Conservation (phyloP, 2,888 invertebrate genomes). For the Dicyrtoma fusca region DNA sequence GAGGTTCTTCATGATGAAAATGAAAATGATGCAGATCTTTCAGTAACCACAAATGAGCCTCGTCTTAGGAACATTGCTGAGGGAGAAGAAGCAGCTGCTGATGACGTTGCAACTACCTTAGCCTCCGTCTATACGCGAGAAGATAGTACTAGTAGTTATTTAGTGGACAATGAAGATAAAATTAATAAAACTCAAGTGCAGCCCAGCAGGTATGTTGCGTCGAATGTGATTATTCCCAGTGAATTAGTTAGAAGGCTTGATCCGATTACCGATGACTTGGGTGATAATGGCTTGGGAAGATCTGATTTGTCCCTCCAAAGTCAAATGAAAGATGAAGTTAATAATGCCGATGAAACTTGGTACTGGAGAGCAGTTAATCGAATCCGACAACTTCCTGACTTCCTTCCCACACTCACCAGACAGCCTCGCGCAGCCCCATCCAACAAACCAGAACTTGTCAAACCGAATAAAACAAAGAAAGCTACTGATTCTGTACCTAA, state of each 20-base stretch:
- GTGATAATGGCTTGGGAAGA: constrained; percentile 19
- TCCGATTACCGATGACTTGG: constrained; percentile 43
- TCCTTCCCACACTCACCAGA: constrained; percentile 16
- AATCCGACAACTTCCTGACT: constrained; percentile 37
- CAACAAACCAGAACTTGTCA: constrained; percentile 2
- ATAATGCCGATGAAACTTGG: constrained; percentile 45
- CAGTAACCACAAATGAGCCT: neutral
- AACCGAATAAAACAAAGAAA: constrained; percentile 7
- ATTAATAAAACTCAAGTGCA: neutral
- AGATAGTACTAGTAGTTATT: neutral
- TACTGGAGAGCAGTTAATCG: constrained; percentile 43
- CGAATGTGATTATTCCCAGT: constrained; percentile 20
- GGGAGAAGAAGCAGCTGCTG: constrained; percentile 1
- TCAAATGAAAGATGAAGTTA: constrained; percentile 38
- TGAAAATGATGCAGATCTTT: constrained; percentile 10
- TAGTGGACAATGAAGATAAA: neutral
- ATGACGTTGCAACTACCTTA: constrained; percentile 2
- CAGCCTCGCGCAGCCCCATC: constrained; percentile 6
- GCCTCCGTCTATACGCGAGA: neutral
- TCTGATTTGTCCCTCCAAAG: constrained; percentile 29
- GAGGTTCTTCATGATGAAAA: constrained; percentile 3
- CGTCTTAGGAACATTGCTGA: neutral
- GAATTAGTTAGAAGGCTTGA: constrained; percentile 37
- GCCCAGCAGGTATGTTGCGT: neutral
- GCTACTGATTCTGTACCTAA: neutral